Base-by-base conservation (phyloP, 2,888 invertebrate species). In the Erannis defoliaria region DNA sequence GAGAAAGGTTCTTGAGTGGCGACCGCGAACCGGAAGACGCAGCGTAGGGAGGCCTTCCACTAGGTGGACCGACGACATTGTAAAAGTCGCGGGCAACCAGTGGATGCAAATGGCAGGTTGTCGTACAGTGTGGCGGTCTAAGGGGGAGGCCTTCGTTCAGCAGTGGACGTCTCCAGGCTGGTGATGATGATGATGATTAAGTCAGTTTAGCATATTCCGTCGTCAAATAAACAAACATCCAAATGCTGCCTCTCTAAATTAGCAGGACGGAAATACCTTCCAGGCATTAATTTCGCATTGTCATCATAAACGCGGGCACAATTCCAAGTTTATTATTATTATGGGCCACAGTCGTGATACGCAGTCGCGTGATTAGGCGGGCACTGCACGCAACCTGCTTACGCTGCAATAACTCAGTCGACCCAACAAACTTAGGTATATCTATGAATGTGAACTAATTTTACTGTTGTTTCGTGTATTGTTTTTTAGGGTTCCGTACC, bases 361-460 rank as follows among this genome's bases (percentile, higher is more conserved):
- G 67, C 68, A 67, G 60, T 86, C 70, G 87, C 86, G 83, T 85
- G 86, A 71, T 64, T 49, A 56, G 70, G 64, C 68, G 54, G 70
- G 68, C 69, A 70, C 74, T 72, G 74, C 87, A 86, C 85, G 86
- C 86, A 80, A 82, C 73, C 31, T 46, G 46, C 18, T 66, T 75
- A 80, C 76, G 74, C 75, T 84, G 81, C 82, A 79, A 81, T 82
- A 78, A 80, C 73, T 81, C 66, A 77, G 64, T 55, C 49, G 16
- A 16, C 16, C 8, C 38, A 14, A 16, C 14, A n/a, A 16, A 38
- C 14, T 16, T 38, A 16, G 5, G n/a, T n/a, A n/a, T n/a, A n/a
- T n/a, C n/a, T n/a, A n/a, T n/a, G n/a, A n/a, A n/a, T n/a, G n/a
- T n/a, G n/a, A 38, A 4, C n/a, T 38, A 38, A 38, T 38, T 38